Percentiles rank a stretch among this genome's conserved stretches.
phyloP scores from a whole-genome alignment of 2,888 invertebrate species.

The Machimus atricapillus region DNA sequence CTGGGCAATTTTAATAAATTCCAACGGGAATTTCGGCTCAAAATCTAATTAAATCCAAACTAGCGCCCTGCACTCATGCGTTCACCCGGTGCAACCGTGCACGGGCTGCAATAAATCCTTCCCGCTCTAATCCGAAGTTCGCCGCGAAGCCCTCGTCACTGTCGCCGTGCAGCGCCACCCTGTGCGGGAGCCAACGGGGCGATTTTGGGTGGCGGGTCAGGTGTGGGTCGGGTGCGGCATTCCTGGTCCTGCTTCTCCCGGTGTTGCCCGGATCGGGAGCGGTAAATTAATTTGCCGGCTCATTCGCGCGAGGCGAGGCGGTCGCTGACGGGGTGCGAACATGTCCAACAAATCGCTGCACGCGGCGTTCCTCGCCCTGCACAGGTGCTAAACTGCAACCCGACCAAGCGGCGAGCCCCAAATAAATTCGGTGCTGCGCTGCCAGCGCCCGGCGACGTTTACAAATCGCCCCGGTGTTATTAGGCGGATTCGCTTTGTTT shows the following conservation, averaged over 20 bases:
- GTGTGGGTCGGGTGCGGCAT: background rate
- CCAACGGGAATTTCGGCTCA: background rate
- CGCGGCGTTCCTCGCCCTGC: background rate
- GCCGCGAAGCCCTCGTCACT: background rate
- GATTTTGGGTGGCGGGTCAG: background rate
- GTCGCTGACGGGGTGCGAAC: background rate
- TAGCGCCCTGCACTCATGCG: conserved; percentile 20
- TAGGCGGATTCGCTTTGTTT: background rate
- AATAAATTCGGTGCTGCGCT: background rate
- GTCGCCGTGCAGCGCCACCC: background rate
- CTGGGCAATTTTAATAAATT: conserved; percentile 14
- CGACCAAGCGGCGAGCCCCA: background rate
- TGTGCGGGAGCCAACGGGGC: background rate
- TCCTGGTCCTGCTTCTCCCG: background rate
- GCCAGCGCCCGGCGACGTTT: background rate
- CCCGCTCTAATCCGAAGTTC: background rate
- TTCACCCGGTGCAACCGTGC: background rate
- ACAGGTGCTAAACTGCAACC: conserved; percentile 4
- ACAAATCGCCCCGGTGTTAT: background rate
- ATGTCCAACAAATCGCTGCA: background rate
- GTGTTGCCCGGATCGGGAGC: background rate
- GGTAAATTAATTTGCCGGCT: conserved; percentile 6
- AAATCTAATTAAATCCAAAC: conserved; percentile 23
- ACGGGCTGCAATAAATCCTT: background rate
- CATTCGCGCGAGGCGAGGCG: conserved; percentile 3